Evolutionary conservation across 1,140 invertebrate genomes (phyloP), one percentile per base, ranked within the genome.

Genomic region (Thaumatotibia leucotreta): DNA sequence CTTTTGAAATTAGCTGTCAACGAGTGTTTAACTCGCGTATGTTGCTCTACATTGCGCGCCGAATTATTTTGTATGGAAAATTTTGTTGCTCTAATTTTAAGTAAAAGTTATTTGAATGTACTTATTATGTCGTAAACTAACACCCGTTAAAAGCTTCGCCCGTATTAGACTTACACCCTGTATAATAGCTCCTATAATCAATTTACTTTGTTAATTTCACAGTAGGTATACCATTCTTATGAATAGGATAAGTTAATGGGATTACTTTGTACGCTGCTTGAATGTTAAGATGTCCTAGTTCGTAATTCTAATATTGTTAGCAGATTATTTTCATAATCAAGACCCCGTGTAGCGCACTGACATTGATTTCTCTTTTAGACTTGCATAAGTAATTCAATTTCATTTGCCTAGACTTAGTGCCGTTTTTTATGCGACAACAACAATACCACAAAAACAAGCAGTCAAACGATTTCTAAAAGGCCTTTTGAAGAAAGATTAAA

Each of bases 251-350:
- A 31, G 29, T n/a, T 76, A 72, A 73, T 73, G 45, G 66, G 74
- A 69, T 76, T 73, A 73, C 1, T 8, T n/a, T n/a, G 20, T 20
- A 45, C 39, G 39, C 39, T 45, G 39, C 14, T 45, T 20, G 17
- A 20, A 32, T 24, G 39, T 61, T 61, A 33, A 66, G 17, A 39
- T 58, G 11, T 27, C 49, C 63, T 32, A 64, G 29, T 66, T 61
- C 63, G 64, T 68, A 70, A 73, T 72, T 64, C 65, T 77, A 74
- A 77, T 72, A 49, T 70, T 33, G 68, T 74, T 73, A 74, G 61
- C 20, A 52, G 66, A 69, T 67, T 74, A 66, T 63, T 68, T 61
- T 45, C 17, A 33, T 67, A 58, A 58, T 58, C 52, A 58, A 29
- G 27, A 24, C 4, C 24, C 9, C 29, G 6, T 58, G 20, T 2